Percentiles rank a stretch among this genome's conserved stretches.
Evolutionary conservation across 2,888 invertebrate genomes (phyloP).

Genomic region (Oxycera nigricornis): DNA sequence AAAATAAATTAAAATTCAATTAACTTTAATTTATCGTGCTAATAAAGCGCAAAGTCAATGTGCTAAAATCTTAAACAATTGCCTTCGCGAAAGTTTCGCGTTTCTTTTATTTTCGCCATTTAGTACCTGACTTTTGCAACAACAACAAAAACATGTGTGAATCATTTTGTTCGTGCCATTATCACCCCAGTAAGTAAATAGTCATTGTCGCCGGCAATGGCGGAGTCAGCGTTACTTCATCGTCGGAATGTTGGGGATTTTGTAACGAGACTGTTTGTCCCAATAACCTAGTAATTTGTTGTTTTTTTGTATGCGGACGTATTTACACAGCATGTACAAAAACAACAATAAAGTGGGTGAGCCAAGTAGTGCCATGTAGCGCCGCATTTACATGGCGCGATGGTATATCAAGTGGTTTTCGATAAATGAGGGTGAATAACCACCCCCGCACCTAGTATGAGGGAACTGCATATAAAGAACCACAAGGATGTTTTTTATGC

Average conservation of each 20-base stretch:
- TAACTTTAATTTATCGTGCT: neutral
- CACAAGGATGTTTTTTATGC: neutral
- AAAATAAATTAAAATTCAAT: constrained; percentile 47
- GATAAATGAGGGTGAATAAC: neutral
- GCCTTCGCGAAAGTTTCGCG: neutral
- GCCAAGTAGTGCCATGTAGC: neutral
- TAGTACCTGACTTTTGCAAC: neutral
- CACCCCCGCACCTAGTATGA: neutral
- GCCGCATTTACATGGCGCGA: neutral
- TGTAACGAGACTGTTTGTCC: constrained; percentile 24
- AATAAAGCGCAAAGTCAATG: constrained; percentile 4
- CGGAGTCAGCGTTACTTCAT: neutral
- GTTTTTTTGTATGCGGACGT: constrained; percentile 5
- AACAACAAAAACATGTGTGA: no score
- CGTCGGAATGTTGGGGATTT: constrained; percentile 8
- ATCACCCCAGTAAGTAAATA: constrained; percentile 9
- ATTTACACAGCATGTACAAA: constrained; percentile 5
- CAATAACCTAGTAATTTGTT: constrained; percentile 26
- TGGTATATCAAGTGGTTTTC: neutral
- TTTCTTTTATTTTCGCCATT: neutral
- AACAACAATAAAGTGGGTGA: neutral
- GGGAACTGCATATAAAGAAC: neutral
- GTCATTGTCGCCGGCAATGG: neutral
- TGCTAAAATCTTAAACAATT: neutral
- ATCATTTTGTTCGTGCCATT: constrained; percentile 8